Percentiles rank a stretch among this genome's conserved stretches.
These are phyloP conservation scores for Thymelicus acteon DNA, from an alignment of 2,888 invertebrate species.

Conservation along the genomic window DNA sequence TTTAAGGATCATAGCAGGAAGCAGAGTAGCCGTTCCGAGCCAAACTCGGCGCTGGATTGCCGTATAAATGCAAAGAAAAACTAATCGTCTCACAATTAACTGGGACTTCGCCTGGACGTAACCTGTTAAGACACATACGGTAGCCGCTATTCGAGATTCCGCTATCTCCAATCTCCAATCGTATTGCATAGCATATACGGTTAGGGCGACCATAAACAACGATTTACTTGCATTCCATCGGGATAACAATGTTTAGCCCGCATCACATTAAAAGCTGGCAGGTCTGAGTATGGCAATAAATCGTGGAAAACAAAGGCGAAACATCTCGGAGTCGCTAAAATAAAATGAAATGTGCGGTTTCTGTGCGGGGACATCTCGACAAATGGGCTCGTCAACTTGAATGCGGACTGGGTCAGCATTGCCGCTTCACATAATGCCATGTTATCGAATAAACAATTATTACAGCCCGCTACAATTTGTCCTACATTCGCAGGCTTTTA, in stretches of 20 bases:
- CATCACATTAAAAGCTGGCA: slow-evolving; percentile 55
- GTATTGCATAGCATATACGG: slow-evolving; percentile 32
- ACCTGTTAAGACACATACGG: slow-evolving; percentile 55
- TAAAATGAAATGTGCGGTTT: slow-evolving; percentile 66
- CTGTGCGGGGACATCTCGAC: slow-evolving; percentile 55
- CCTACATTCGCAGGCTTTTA: slow-evolving; percentile 1
- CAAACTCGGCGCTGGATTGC: slow-evolving; percentile 47
- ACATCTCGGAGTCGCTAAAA: slow-evolving; percentile 59
- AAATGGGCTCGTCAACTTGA: slow-evolving; percentile 50
- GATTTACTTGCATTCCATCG: slow-evolving; percentile 51
- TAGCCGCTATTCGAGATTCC: slow-evolving; percentile 51
- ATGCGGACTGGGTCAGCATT: slow-evolving; percentile 30
- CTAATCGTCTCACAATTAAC: slow-evolving; percentile 61
- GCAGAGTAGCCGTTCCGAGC: slow-evolving; percentile 59
- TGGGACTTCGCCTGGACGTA: slow-evolving; percentile 53
- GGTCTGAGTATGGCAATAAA: slow-evolving; percentile 58
- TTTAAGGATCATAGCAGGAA: slow-evolving; percentile 76
- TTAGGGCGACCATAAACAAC: slow-evolving; percentile 47
- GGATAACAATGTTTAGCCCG: slow-evolving; percentile 58
- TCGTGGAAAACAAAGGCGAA: slow-evolving; percentile 64
- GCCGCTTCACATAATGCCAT: slow-evolving; percentile 31
- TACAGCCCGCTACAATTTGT: slow-evolving; percentile 22
- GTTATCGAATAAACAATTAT: slow-evolving; percentile 40
- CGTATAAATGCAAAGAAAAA: slow-evolving; percentile 61
- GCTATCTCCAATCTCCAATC: slow-evolving; percentile 47